These are phyloP conservation scores for Lophotis ruficrista DNA, from an alignment of 2,113 vertebrate genomes.

Conservation along the genomic window DNA sequence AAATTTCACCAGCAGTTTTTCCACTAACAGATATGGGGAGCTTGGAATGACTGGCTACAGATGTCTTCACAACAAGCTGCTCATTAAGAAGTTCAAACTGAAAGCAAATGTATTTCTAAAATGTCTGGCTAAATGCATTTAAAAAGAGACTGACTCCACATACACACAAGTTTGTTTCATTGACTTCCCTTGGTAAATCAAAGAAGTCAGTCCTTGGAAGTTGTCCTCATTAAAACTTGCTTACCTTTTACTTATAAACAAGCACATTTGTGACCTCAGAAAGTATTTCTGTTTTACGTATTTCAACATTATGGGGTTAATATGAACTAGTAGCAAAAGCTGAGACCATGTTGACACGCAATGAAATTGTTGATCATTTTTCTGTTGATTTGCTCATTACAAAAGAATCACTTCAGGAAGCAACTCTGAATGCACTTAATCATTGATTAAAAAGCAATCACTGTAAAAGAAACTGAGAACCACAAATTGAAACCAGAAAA, in stretches of 20 bases:
- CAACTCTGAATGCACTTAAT: background rate
- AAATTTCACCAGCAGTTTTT: slow-evolving; percentile 30
- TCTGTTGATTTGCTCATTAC: background rate
- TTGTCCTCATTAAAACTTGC: background rate
- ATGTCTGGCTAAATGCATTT: slow-evolving; percentile 13
- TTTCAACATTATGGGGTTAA: background rate
- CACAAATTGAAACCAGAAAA: background rate
- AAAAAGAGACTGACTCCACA: slow-evolving; percentile 41
- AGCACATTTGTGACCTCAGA: background rate
- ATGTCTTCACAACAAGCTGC: slow-evolving; percentile 2
- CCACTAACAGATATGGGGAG: slow-evolving; percentile 12
- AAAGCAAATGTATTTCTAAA: slow-evolving; percentile 1
- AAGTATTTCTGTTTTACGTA: background rate
- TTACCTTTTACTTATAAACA: background rate
- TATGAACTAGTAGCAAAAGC: background rate
- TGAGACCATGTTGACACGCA: background rate
- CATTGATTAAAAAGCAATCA: background rate
- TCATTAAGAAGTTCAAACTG: background rate
- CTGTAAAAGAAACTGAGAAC: background rate
- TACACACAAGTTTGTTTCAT: slow-evolving; percentile 44
- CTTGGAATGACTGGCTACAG: slow-evolving; percentile 27
- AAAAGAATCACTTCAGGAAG: background rate
- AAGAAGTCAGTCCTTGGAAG: background rate
- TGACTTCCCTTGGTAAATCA: slow-evolving; percentile 49
- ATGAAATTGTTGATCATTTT: background rate